Base-by-base conservation (phyloP, 2,113 vertebrate species). In the Carassius gibelio region DNA sequence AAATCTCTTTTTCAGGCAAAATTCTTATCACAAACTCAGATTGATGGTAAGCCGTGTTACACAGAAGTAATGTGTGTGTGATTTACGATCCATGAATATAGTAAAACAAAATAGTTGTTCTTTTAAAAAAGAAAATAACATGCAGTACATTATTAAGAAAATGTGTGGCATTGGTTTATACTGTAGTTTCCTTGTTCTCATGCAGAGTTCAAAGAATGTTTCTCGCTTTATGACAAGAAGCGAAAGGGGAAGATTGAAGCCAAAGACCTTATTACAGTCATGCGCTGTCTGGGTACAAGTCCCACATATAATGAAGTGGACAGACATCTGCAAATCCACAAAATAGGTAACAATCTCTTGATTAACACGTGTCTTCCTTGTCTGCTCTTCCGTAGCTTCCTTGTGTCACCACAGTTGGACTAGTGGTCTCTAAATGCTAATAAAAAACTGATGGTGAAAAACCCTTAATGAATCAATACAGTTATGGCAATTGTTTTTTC, bases 191-290 rank as follows among this genome's bases (percentile, higher is more conserved):
- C 38, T 77, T 84, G 69, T 45, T 61, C 42, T n/a, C 9, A 61
- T 85, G 9, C 92, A 99, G 98, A 98, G 90, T 98, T 96, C 94
- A 99, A 99, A 91, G 98, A 99, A 88, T 99, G 98, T 64, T 99
- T 99, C 87, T 98, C 97, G 0, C 94, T 99, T 72, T 98, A 99
- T 0, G 98, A 99, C 94, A 98, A 97, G 92, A 97, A 95, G 75
- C 96, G 95, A 5, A 97, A 95, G 36, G 97, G 97, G 4, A 98
- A 96, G 93, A 97, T 99, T 15, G 91, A 92, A 1, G 95, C 94
- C 75, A 88, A 93, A 0, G 98, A 99, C 61, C 95, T 99, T 87
- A 91, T 98, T 87, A 95, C 91, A 0, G 97, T 97, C 17, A 97
- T 99, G 98, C 91, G 98, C 48, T 95, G 96, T 91, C 92, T 99